Percentiles rank a stretch among this genome's conserved stretches.
Evolutionary conservation across 2,113 vertebrate genomes (phyloP).

Genomic region (Dasypus novemcinctus): DNA sequence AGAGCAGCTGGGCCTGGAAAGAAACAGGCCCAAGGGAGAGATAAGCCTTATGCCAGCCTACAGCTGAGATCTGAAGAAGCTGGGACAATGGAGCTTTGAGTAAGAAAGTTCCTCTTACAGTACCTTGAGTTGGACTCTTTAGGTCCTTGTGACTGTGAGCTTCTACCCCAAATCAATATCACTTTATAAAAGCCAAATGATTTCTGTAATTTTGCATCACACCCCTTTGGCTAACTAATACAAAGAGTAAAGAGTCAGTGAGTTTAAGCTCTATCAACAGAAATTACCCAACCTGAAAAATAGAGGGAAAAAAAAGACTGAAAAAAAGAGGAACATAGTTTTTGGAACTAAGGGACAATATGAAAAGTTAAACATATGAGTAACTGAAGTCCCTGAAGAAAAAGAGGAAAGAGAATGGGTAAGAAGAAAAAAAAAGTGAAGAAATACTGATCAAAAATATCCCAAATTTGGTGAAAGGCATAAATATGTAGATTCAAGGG

Average conservation of each 20-base stretch:
- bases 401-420: neutral
- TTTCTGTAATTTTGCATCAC: no score
- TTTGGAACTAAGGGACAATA: neutral
- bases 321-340: neutral
- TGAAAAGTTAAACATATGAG: neutral
- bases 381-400: neutral
- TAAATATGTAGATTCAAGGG: neutral
- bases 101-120: no score
- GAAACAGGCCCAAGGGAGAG: no score
- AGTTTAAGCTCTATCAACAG: neutral
- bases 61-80: no score
- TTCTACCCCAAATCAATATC: no score
- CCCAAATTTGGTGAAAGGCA: neutral
- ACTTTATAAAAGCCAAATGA: no score
- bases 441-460: neutral
- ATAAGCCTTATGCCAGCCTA: no score
- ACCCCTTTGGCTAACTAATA: no score
- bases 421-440: neutral
- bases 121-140: no score
- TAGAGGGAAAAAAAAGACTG: neutral
- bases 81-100: no score
- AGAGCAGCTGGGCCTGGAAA: no score
- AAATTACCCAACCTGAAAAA: slow-evolving; percentile 4
- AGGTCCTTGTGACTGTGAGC: no score
- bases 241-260: neutral